Base-by-base conservation (phyloP, 2,113 vertebrate species). In the Cebidichthys violaceus region DNA sequence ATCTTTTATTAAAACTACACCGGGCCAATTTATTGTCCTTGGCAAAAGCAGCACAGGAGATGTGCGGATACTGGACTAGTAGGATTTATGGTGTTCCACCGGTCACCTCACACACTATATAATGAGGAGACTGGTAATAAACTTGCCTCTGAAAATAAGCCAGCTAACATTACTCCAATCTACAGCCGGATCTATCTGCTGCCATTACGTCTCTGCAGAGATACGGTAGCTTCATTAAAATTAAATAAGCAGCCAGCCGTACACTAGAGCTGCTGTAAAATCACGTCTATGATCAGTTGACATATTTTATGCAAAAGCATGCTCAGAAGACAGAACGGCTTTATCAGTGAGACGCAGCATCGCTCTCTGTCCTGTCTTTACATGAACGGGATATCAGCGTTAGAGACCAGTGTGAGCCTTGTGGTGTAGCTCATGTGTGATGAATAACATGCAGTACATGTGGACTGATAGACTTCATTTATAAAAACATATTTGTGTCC, bases 21-120 rank as follows among this genome's bases (percentile, higher is more conserved):
- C 2, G 9, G 20, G 29, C 54, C 70, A 84, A 75, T 88, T 83
- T 85, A 82, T 87, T 61, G 45, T 80, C 78, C 76, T 54, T 86
- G 81, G 76, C 70, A 73, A 77, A 75, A 67, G 9, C 15, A 73
- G 50, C 59, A 67, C n/a, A n/a, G 68, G 65, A 73, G 68, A 67
- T 67, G 37, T 62, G 47, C 4, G 60, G 9, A 41, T 13, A 41
- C 3, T 27, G 37, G 55, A 70, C 59, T 6, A 20, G 10, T 29
- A 1, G 0, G 41, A 86, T 88, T 75, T 68, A 82, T 60, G 75
- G 70, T 57, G 59, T 29, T 35, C 61, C 43, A 54, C 70, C 39
- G 22, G 31, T 64, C 69, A 79, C 72, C 72, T 73, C 35, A 47
- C 24, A 69, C 6, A 15, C 29, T 68, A 69, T 80, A 54, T 72